phyloP scores from a whole-genome alignment of 64 coral and sea anemone genomes.

The Montipora capricornis region DNA sequence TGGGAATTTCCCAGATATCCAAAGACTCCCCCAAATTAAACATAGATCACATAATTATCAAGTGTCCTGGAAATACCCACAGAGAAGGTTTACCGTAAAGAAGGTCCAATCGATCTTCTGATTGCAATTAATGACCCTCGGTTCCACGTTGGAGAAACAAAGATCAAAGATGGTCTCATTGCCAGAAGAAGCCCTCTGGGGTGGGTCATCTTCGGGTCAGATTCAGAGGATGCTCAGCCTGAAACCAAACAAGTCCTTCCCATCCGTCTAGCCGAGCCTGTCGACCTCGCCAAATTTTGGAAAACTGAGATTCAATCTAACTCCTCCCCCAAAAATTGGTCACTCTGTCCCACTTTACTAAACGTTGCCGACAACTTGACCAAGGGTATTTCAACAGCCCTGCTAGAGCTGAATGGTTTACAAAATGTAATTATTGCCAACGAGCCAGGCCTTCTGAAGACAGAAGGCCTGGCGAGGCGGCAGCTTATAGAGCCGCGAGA shows the following conservation, averaged over 20 bases:
- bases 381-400: too few relatives aligned
- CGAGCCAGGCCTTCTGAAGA: too few relatives aligned
- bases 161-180: slow-evolving; percentile 58
- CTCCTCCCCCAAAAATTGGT: too few relatives aligned
- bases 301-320: slow-evolving; percentile 28
- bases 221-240: not conserved
- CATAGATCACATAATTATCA: slow-evolving; percentile 2
- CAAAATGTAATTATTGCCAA: too few relatives aligned
- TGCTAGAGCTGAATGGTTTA: too few relatives aligned
- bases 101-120: slow-evolving; percentile 75
- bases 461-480: too few relatives aligned
- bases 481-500: too few relatives aligned
- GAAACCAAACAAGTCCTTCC: slow-evolving; percentile 61
- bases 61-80: slow-evolving; percentile 29
- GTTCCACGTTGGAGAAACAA: slow-evolving; percentile 75
- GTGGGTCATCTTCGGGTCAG: slow-evolving; percentile 71
- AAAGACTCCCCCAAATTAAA: slow-evolving; percentile 31
- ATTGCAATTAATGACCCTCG: slow-evolving; percentile 79
- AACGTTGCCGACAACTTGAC: not conserved
- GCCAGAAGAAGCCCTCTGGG: slow-evolving; percentile 74
- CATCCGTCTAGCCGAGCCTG: slow-evolving; percentile 57
- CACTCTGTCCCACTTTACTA: not conserved
- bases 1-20: slow-evolving; percentile 75
- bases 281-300: slow-evolving; percentile 78
- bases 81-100: slow-evolving; percentile 6